Evolutionary conservation across 1,140 invertebrate genomes (phyloP).

Genomic region (Drosophila tristis): DNA sequence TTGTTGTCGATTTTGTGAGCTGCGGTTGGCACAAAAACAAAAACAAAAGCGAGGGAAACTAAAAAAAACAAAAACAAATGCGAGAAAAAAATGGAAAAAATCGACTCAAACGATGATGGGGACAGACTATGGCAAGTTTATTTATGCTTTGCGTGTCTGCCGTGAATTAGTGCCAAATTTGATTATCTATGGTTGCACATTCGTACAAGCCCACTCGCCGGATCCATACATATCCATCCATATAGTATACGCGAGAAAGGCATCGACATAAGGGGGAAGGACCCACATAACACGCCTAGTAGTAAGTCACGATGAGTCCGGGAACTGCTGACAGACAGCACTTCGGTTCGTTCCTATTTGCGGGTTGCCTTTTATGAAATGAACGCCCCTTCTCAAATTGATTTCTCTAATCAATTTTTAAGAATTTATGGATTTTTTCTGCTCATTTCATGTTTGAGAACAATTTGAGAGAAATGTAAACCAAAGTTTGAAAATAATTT

Average conservation of each 20-base stretch:
- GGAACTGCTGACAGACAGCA: constrained; percentile 21
- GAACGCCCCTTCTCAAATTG: constrained; percentile 63
- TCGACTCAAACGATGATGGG: constrained; percentile 46
- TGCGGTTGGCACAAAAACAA: constrained; percentile 40
- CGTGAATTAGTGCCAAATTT: constrained; percentile 82
- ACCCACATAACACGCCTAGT: constrained; percentile 61
- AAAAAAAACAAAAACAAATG: constrained; percentile 29
- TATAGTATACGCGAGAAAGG: constrained; percentile 1
- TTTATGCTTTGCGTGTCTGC: constrained; percentile 81
- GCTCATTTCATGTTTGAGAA: constrained; percentile 23
- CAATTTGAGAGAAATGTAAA: constrained; percentile 5
- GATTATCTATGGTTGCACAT: constrained; percentile 76
- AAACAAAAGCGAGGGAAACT: constrained; percentile 17
- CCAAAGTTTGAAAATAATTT: constrained; percentile 13
- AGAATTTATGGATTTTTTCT: constrained; percentile 61
- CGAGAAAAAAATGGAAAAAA: constrained; percentile 28
- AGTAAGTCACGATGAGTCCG: constrained; percentile 60
- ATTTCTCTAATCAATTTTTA: constrained; percentile 66
- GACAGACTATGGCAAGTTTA: constrained; percentile 74
- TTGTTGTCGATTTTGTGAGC: constrained; percentile 42
- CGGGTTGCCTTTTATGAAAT: constrained; percentile 17
- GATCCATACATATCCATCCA: constrained; percentile 9
- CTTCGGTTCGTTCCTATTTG: constrained; percentile 6
- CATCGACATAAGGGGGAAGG: constrained; percentile 7
- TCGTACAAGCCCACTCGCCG: constrained; percentile 28